Evolutionary conservation across 30 jellyfish, hydroid and myxozoan genomes (phyloP).

Genomic region (Rhopilema esculentum): DNA sequence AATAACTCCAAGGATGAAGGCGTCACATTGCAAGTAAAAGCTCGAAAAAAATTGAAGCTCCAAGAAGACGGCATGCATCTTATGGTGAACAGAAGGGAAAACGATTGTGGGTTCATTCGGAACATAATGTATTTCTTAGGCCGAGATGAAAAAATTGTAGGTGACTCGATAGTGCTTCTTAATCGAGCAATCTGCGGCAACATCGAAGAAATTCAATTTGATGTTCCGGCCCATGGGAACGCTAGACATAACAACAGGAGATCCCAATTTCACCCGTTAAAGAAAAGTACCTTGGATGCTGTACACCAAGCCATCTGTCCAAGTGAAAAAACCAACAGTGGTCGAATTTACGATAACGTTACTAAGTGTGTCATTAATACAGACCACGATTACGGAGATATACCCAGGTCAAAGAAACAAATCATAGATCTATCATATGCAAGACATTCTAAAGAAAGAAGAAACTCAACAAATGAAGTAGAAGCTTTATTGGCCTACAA

Average conservation of each 20-base stretch:
- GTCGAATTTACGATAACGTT: not conserved
- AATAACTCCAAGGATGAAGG: too few relatives aligned
- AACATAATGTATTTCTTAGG: not conserved
- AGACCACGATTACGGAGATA: not conserved
- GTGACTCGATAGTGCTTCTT: not conserved
- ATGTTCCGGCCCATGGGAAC: constrained; percentile 9
- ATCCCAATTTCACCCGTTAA: constrained; percentile 2
- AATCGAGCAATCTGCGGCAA: not conserved
- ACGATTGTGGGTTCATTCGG: not conserved
- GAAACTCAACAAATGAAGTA: not conserved
- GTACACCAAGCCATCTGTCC: not conserved
- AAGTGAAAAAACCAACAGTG: not conserved
- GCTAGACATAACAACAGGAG: not conserved
- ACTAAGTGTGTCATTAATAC: not conserved
- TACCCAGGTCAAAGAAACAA: constrained; percentile 6
- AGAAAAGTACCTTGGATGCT: not conserved
- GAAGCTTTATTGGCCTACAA: constrained; percentile 5
- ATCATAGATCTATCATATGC: not conserved
- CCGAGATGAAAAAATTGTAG: not conserved
- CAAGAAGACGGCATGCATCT: not conserved
- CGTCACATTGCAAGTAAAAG: too few relatives aligned
- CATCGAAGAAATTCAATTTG: not conserved
- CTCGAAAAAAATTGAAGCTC: not conserved
- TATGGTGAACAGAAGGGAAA: constrained; percentile 4
- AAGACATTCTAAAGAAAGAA: not conserved